Evolutionary conservation across 2,888 invertebrate species (phyloP).

Genomic region (Tridacna gigas): DNA sequence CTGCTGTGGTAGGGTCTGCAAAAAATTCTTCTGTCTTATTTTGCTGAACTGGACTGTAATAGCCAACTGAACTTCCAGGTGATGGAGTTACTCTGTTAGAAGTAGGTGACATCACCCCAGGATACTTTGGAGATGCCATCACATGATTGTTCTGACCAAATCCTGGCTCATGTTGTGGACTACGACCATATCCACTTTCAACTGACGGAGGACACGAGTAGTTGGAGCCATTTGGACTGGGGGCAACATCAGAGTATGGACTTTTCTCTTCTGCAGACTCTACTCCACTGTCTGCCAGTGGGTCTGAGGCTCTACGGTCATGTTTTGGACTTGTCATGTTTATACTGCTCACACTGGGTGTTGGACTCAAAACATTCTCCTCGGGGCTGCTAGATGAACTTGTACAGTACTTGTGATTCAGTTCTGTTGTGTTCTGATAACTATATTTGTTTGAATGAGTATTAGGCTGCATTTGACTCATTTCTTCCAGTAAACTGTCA

Average conservation of each 20-base stretch:
- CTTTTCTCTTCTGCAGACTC: slow-evolving; percentile 57
- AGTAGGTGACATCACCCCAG: slow-evolving; percentile 38
- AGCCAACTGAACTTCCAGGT: slow-evolving; percentile 39
- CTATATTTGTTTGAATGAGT: neutral
- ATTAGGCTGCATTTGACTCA: neutral
- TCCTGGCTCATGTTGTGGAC: slow-evolving; percentile 52
- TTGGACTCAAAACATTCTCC: slow-evolving; percentile 17
- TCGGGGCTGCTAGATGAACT: neutral
- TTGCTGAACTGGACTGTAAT: slow-evolving; percentile 40
- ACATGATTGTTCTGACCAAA: neutral
- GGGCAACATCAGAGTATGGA: slow-evolving; percentile 56
- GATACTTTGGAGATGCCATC: slow-evolving; percentile 47
- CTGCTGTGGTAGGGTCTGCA: slow-evolving; percentile 29
- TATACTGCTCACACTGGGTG: neutral
- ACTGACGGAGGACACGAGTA: slow-evolving; percentile 71
- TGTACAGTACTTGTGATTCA: neutral
- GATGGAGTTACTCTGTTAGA: slow-evolving; percentile 44
- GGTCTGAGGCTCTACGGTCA: slow-evolving; percentile 35
- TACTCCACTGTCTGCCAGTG: slow-evolving; percentile 53
- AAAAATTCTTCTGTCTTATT: slow-evolving; percentile 39
- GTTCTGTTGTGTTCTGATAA: neutral
- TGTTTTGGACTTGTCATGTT: neutral
- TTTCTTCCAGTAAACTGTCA: slow-evolving; percentile 31
- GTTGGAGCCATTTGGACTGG: slow-evolving; percentile 60
- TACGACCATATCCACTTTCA: slow-evolving; percentile 61